Evolutionary conservation across 2,888 invertebrate species (phyloP).

Genomic region (Volucella inflata): DNA sequence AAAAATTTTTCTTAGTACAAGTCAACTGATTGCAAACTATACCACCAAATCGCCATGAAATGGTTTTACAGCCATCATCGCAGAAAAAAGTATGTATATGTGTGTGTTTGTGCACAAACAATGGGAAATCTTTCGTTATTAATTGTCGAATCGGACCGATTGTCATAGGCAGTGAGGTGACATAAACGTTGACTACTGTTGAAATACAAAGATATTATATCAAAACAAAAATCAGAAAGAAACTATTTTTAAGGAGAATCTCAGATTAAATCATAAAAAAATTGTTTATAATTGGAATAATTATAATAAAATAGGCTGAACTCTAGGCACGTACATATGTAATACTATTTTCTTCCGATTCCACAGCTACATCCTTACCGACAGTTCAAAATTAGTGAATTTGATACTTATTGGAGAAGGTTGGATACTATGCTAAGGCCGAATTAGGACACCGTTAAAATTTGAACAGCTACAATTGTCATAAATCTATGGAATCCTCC

Average conservation of each 20-base stretch:
- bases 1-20: constrained; percentile 45
- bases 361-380: too few species aligned
- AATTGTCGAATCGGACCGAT: constrained; percentile 28
- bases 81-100: constrained; percentile 30
- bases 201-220: not conserved
- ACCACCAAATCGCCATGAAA: constrained; percentile 64
- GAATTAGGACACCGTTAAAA: too few species aligned
- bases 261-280: not conserved
- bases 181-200: not conserved
- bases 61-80: constrained; percentile 64
- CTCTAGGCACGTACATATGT: too few species aligned
- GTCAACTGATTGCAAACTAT: constrained; percentile 67
- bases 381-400: too few species aligned
- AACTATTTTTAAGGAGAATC: not conserved
- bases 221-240: not conserved
- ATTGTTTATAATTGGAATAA: too few species aligned
- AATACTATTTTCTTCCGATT: too few species aligned
- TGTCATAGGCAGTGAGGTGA: constrained; percentile 33
- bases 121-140: constrained; percentile 53
- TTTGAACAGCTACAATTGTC: too few species aligned
- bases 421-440: too few species aligned
- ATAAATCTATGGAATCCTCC: too few species aligned
- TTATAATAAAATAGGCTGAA: too few species aligned
- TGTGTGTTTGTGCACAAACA: constrained; percentile 47
- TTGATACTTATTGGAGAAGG: too few species aligned